Conservation (phyloP, 2,113 vertebrate species). For the Ophiodon elongatus region DNA sequence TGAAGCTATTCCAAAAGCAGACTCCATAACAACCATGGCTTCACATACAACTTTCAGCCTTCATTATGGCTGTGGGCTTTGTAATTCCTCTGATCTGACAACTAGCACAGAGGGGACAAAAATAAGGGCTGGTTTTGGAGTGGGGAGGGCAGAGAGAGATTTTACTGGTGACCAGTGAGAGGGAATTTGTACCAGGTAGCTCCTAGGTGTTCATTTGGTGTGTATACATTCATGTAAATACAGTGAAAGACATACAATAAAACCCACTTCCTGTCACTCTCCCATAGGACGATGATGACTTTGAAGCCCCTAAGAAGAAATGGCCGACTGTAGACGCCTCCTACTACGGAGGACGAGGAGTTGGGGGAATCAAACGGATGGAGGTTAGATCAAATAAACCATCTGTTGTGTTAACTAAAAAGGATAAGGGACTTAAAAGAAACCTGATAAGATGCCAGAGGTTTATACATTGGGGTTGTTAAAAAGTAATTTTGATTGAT, state of each 20-base stretch:
- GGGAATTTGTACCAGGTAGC: background rate
- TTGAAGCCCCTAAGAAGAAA: slow-evolving; percentile 90
- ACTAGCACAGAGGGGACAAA: slow-evolving; percentile 14
- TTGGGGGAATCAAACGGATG: slow-evolving; percentile 98
- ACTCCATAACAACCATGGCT: slow-evolving; percentile 9
- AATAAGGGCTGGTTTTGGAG: background rate
- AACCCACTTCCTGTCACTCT: slow-evolving; percentile 7
- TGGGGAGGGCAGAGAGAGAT: background rate
- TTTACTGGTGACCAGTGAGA: slow-evolving; percentile 18
- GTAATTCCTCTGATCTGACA: slow-evolving; percentile 62
- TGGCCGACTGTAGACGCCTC: slow-evolving; percentile 94
- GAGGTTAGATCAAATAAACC: slow-evolving; percentile 85
- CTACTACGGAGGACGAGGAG: slow-evolving; percentile 96
- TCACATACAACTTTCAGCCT: slow-evolving; percentile 25
- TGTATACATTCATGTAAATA: background rate
- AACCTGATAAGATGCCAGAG: background rate
- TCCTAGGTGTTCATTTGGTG: background rate
- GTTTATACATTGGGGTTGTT: background rate
- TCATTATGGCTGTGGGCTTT: slow-evolving; percentile 36
- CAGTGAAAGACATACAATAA: background rate
- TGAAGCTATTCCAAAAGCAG: slow-evolving; percentile 14
- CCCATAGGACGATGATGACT: slow-evolving; percentile 89
- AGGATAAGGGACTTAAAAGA: background rate
- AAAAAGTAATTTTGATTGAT: background rate
- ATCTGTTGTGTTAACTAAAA: background rate